Conservation (phyloP, 2,113 vertebrate genomes). For the Callipepla squamata region DNA sequence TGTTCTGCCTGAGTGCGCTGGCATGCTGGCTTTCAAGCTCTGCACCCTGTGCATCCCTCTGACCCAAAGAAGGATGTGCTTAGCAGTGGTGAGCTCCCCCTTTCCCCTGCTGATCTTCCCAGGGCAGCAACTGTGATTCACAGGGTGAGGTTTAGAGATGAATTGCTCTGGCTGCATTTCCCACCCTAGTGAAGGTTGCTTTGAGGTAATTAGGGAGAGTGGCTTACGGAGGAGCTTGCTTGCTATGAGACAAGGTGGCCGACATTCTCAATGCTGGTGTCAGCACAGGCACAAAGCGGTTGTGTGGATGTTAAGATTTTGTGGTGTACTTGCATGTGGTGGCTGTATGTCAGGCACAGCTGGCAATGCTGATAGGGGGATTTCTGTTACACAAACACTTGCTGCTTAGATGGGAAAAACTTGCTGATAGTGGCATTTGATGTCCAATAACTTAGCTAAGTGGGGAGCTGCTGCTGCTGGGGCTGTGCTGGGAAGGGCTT, state of each 20-base stretch:
- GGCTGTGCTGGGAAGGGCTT: fast-evolving
- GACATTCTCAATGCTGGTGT: neutral
- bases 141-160: neutral
- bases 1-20: neutral
- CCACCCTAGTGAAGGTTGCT: neutral
- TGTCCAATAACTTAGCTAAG: neutral
- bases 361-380: constrained; percentile 12
- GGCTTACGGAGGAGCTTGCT: neutral
- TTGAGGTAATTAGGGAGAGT: neutral
- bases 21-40: neutral
- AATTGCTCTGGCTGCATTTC: neutral
- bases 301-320: neutral
- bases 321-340: neutral
- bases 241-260: neutral
- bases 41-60: neutral
- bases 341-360: constrained; percentile 16
- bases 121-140: neutral
- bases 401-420: constrained; percentile 6
- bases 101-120: neutral
- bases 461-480: fast-evolving
- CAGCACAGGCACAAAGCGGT: fast-evolving
- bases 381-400: neutral
- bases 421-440: constrained; percentile 14
- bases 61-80: fast-evolving
- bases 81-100: neutral